Base-by-base conservation (phyloP, 1,140 invertebrate genomes). In the Aphelinus certus region DNA sequence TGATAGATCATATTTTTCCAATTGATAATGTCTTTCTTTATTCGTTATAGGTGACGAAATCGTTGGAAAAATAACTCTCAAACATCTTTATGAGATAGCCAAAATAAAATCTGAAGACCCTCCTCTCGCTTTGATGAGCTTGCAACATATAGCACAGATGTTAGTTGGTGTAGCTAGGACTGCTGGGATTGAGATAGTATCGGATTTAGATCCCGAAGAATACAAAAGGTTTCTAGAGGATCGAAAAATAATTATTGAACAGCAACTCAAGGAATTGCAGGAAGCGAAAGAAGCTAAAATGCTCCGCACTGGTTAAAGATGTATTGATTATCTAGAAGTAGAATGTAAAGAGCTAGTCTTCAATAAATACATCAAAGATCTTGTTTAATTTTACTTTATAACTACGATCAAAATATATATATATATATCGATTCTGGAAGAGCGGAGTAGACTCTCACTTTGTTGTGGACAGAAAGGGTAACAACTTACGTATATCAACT, bases 71-170 rank as follows among this genome's bases (percentile, higher is more conserved):
- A 91, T 99, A 65, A 97, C 97, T 1, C 82, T 97, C 0, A 99
- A 98, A 86, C 98, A 99, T 89, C 86, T 99, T 49, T 99, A 99
- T 89, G 98, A 99, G 92, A 99, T 99, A 83, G 98, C 98, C 0
- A 91, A 93, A 87, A 95, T 99, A 2, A 99, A 99, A 88, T 89
- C 91, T 10, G 84, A 94, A 85, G 98, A 99, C 89, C 94, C 94
- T 46, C 86, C 92, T 7, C 89, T 94, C 78, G 90, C 93, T 71
- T 88, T 92, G 47, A 82, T 91, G 7, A 87, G 76, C 47, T 81
- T 97, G 57, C 79, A 97, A 88, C 90, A 94, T 82, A 91, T 98
- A 80, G 97, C 95, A 85, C 89, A 92, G 81, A 91, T 92, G 89
- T 82, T 98, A 10, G 91, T 97, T 77, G 92, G 92, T 9, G 88